Evolutionary conservation across 2,797 vertebrate genomes (phyloP), one percentile per base, ranked within the genome.

Genomic region (Momotus momota): DNA sequence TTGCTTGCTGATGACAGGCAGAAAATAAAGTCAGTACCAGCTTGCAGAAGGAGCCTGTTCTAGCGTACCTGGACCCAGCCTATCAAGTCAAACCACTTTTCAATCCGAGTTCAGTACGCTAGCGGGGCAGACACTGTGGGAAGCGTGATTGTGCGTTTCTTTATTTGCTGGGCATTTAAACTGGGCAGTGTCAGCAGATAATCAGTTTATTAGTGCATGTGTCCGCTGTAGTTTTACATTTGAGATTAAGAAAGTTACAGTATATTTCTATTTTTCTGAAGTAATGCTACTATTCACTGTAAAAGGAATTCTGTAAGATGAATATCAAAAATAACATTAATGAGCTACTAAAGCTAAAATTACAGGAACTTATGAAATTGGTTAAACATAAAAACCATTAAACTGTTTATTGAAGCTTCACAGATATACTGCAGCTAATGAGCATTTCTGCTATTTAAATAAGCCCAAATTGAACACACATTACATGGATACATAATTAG

Each of bases 381-480:
- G 98, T 98, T 98, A 98, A 98, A 98, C 98, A 98, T 98, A 98
- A 97, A 98, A 98, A 98, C 98, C 98, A 98, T 98, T 98, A 98
- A 98, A 98, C 98, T 97, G 98, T 98, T 98, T 98, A 98, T 97
- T 98, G 98, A 98, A 98, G 98, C 98, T 98, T 98, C 98, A 98
- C 98, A 98, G 97, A 98, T 98, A 98, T 97, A 98, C 97, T 98
- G 98, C 97, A 97, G 98, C 97, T 98, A 98, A 98, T 98, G 98
- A 98, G 98, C 97, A 98, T 98, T 98, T 98, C 97, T 97, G 97
- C 98, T 98, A 98, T 98, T 98, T 98, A 98, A 98, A 98, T 98
- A 98, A 98, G 97, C 97, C 97, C 97, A 98, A 99, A 98, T 98
- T 98, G 98, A 98, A 97, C 97, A 98, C 98, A 98, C 97, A 98